Evolutionary conservation across 2,888 invertebrate genomes (phyloP), one percentile per base, ranked within the genome.

Genomic region (Oithona nana): DNA sequence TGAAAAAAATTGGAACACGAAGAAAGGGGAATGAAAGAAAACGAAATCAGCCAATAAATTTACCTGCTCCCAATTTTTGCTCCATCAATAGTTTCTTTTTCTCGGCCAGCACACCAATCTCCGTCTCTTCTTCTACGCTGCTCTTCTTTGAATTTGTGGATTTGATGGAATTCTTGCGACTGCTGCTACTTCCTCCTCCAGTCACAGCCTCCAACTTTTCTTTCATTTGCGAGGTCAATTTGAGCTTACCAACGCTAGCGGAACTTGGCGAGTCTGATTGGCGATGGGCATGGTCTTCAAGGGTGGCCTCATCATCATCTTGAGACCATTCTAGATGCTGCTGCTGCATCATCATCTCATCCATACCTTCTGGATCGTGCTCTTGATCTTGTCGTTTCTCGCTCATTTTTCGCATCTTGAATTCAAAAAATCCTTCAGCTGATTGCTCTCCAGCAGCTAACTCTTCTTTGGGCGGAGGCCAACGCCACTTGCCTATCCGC

Each of bases 401-500:
- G 22, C 28, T 26, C 55, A 62, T 30, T 39, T 62, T 62, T 1
- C 88, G 79, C 78, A 88, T 77, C 74, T 90, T 90, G 69, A 90
- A 90, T 67, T 88, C 87, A 64, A 88, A 83, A 69, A 89, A 89
- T 52, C 71, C 72, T 31, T 70, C 70, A 3, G 68, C 66, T 67
- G 84, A 83, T 69, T 64, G 66, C 1, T 66, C 66, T 20, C 61
- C 65, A 20, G 86, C 88, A 3, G 82, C 80, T 1, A 83, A 83
- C 39, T 72, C 72, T n/a, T 74, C 74, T 63, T 86, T 84, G 6
- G 83, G 83, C 13, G 93, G 93, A 6, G 95, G 94, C 94, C 94
- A 94, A 65, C 75, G 68, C 92, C 92, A 92, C 74, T 90, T 92
- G 1, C 90, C 94, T 62, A 95, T 93, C 30, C 93, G 78, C 0